Percentiles rank a stretch among this genome's conserved stretches.
Evolutionary conservation across 2,797 vertebrate genomes (phyloP).

Genomic region (Mallotus villosus): DNA sequence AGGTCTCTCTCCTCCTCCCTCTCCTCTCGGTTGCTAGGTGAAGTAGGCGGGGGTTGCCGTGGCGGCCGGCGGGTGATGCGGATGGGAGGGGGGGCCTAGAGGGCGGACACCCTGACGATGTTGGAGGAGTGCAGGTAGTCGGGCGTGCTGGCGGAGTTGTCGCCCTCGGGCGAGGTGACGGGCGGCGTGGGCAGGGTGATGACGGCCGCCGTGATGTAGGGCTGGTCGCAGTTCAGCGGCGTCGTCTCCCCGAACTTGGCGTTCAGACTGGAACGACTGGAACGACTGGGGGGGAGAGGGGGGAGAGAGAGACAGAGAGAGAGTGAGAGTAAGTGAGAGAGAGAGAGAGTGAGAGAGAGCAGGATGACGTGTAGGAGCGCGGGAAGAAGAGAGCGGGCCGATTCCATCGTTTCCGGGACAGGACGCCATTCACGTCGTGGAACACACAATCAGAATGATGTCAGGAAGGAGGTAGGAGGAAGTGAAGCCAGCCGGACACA

Average conservation of each 20-base stretch:
- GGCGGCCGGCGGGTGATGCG: background rate
- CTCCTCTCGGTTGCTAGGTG: background rate
- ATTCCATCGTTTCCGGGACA: no score
- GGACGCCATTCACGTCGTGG: no score
- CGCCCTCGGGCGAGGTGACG: slow-evolving; percentile 78
- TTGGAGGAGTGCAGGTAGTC: slow-evolving; percentile 85
- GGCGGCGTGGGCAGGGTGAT: slow-evolving; percentile 86
- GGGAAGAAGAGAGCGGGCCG: background rate
- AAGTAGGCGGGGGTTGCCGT: slow-evolving; percentile 1
- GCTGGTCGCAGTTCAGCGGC: slow-evolving; percentile 90
- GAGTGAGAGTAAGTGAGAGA: background rate
- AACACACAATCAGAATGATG: no score
- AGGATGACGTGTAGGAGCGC: slow-evolving; percentile 21
- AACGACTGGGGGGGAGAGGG: slow-evolving; percentile 32
- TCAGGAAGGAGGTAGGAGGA: background rate
- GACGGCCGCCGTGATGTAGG: slow-evolving; percentile 87
- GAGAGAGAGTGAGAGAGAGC: background rate
- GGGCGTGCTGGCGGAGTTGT: slow-evolving; percentile 75
- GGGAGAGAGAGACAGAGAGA: slow-evolving; percentile 4
- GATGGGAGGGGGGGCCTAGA: slow-evolving; percentile 71
- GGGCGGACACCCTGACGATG: slow-evolving; percentile 91
- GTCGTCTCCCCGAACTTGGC: slow-evolving; percentile 89
- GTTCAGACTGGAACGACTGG: slow-evolving; percentile 91
- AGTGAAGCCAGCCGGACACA: slow-evolving; percentile 7
- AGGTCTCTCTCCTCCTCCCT: background rate